Base-by-base conservation (phyloP, 2,888 invertebrate genomes). In the Thalpophila matura region DNA sequence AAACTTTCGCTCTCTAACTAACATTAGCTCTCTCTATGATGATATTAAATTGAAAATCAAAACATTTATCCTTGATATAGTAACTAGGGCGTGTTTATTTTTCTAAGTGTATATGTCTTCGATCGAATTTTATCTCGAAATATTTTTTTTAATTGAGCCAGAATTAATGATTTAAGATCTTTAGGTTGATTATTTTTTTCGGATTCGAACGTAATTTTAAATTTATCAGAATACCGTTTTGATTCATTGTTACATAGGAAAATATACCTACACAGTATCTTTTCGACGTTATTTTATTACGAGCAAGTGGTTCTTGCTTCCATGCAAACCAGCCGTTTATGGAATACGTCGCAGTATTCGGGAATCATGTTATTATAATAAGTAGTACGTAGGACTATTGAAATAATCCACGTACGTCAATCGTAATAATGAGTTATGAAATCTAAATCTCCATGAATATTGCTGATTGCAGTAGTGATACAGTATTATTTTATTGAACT, bases 401-500 rank as follows among this genome's bases (percentile, higher is more conserved):
- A 63, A 70, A 64, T 73, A 69, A 70, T 67, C 67, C 63, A 57
- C 66, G 59, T 72, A 53, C 60, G 57, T 58, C 59, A 47, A 74
- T 80, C 58, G 70, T n/a, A n/a, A n/a, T n/a, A n/a, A n/a, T n/a
- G n/a, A n/a, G n/a, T 65, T 55, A 60, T 64, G 56, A 58, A 77
- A 76, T 80, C 74, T 79, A 76, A 81, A 81, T 86, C 83, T 88
- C 86, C 86, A 86, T 85, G 86, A 86, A 90, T 86, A 85, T 89
- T 89, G 86, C 91, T 90, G 89, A 90, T 87, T 78, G 89, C 91
- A 91, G 91, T 88, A 91, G 88, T 92, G 89, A 91, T 86, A 91
- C 94, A 94, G 93, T 94, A 95, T 95, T 95, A 95, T 94, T 94
- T 92, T 91, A 91, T 91, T 89, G 84, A 89, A 85, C 83, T 89